Evolutionary conservation across 30 jellyfish, hydroid and myxozoan genomes (phyloP).

Genomic region (Mastigias papua): DNA sequence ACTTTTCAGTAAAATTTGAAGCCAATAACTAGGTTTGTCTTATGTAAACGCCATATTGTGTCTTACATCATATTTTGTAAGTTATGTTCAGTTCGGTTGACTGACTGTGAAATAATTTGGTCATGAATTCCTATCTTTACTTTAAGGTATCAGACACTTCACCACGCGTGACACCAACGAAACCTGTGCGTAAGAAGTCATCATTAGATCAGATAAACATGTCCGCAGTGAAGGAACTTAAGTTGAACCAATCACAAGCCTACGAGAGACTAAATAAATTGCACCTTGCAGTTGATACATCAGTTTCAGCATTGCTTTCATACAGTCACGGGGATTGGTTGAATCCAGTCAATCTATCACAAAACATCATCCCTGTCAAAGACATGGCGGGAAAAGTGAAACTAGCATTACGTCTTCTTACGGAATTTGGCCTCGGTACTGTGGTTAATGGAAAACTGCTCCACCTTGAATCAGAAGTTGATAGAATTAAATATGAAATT

Average conservation of each 20-base stretch:
- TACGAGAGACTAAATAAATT: conserved; percentile 87
- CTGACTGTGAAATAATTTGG: too few relatives aligned
- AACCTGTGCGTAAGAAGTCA: conserved; percentile 71
- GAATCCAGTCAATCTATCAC: conserved; percentile 49
- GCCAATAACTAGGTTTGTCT: too few relatives aligned
- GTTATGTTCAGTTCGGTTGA: too few relatives aligned
- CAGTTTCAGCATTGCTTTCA: conserved; percentile 75
- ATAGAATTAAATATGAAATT: conserved; percentile 66
- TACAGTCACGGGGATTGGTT: conserved; percentile 88
- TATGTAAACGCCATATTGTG: too few relatives aligned
- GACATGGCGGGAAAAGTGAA: conserved; percentile 86
- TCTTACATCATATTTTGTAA: too few relatives aligned
- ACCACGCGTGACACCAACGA: conserved; percentile 44
- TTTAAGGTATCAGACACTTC: too few relatives aligned
- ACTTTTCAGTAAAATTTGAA: too few relatives aligned
- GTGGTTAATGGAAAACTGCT: conserved; percentile 77
- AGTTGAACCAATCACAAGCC: conserved; percentile 76
- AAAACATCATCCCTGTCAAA: conserved; percentile 64
- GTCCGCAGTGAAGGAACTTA: conserved; percentile 94
- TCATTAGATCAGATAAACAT: conserved; percentile 91
- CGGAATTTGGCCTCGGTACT: conserved; percentile 96
- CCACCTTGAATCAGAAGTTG: conserved; percentile 61
- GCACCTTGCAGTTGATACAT: conserved; percentile 97
- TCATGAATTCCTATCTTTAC: too few relatives aligned
- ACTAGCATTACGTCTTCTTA: conserved; percentile 84